phyloP scores from a whole-genome alignment of 2,113 vertebrate genomes.

The Rhinoptilus africanus region DNA sequence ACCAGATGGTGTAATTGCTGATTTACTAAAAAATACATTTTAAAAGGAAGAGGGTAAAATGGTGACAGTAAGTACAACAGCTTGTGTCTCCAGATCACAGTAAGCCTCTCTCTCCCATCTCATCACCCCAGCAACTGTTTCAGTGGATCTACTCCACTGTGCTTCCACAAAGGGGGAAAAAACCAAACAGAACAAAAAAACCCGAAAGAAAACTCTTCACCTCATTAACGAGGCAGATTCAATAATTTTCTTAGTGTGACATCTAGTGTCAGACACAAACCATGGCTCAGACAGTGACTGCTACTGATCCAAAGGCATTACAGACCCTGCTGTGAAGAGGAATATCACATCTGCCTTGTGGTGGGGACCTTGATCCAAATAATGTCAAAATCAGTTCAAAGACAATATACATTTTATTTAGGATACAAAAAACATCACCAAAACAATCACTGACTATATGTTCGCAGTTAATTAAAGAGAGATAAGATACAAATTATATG shows the following conservation, averaged over 20 bases:
- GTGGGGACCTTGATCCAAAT: not conserved
- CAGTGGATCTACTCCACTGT: not conserved
- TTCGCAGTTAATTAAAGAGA: not conserved
- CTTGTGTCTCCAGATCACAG: not conserved
- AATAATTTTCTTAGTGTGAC: slow-evolving; percentile 69
- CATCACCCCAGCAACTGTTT: not conserved
- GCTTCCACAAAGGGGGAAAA: not conserved
- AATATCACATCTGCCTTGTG: not conserved
- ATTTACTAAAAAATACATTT: not conserved
- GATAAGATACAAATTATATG: not conserved
- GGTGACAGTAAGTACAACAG: not conserved
- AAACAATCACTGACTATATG: not conserved
- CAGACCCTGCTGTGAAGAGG: not conserved
- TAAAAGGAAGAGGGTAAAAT: not conserved
- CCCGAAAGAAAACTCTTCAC: not conserved
- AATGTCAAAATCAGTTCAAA: not conserved
- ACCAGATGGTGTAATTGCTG: not conserved
- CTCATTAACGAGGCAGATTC: not conserved
- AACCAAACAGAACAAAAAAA: not conserved
- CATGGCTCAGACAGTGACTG: not conserved
- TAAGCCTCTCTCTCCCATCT: not conserved
- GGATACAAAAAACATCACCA: not conserved
- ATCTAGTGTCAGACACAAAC: slow-evolving; percentile 60
- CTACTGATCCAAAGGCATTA: not conserved
- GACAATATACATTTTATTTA: not conserved